Evolutionary conservation across 1,140 invertebrate species (phyloP), one percentile per base, ranked within the genome.

Genomic region (Drosophila kohkoa): DNA sequence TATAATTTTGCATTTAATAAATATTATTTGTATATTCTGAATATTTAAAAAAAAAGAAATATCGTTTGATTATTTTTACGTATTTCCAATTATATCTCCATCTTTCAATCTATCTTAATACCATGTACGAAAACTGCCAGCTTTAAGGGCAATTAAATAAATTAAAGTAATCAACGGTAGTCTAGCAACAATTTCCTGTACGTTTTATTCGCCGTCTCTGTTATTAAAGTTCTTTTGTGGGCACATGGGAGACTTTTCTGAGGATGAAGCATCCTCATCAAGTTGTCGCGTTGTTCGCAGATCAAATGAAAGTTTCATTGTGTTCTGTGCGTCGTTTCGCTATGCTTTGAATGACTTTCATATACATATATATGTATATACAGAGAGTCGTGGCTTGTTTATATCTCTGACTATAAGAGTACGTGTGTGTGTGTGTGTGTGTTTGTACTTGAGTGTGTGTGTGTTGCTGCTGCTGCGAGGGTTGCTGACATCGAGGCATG

Each of bases 241-340:
- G 32, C 11, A 20, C 11, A 38, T 38, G 35, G 63, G 64, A 41
- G 72, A 67, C 58, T 63, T 46, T 38, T 10, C 7, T 8, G 11
- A 8, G 46, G 10, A 35, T 28, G 16, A 67, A 41, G 49, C 67
- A 82, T 58, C 66, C 72, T 80, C 79, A 87, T 86, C 79, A 86
- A 87, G 79, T 69, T 66, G 72, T 77, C 82, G 80, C 83, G 79
- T 68, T 67, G 52, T 55, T 83, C 76, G 46, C 87, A 90, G 80
- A 83, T 90, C 88, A 90, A 90, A 90, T 90, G 82, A 91, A 90
- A 90, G 68, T 90, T 90, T 90, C 88, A 90, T 90, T 90, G 87
- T 90, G 69, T 70, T 38, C 35, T 82, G 68, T 69, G 79, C 66
- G 55, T 52, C 58, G 81, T 63, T 54, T 60, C 65, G 72, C 60